Percentiles rank a stretch among this genome's conserved stretches.
Evolutionary conservation across 2,113 vertebrate genomes (phyloP).

Genomic region (Tringa solitaria): DNA sequence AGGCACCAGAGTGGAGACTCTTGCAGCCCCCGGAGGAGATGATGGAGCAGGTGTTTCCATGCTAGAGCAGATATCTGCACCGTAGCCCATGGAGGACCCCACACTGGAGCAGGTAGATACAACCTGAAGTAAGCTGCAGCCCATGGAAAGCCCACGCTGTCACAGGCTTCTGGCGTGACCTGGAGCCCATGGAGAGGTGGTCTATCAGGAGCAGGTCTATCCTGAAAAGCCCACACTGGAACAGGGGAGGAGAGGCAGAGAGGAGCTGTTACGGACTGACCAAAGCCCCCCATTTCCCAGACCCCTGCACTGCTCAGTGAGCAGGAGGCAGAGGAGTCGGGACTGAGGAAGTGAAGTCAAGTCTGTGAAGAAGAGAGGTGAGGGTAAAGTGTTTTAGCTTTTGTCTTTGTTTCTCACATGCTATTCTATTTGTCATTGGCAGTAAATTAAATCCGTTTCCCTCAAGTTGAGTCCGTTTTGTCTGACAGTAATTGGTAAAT

Average conservation of each 20-base stretch:
- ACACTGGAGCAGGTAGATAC: neutral
- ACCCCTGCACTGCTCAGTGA: rapidly evolving
- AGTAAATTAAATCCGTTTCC: neutral
- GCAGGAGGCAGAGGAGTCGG: neutral
- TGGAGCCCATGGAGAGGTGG: neutral
- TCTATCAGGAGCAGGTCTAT: rapidly evolving
- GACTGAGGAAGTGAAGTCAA: neutral
- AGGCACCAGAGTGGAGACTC: too few relatives aligned
- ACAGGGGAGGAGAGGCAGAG: neutral
- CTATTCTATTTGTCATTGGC: neutral
- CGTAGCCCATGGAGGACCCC: neutral
- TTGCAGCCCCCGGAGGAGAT: too few relatives aligned
- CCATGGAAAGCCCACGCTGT: rapidly evolving
- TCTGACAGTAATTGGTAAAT: neutral
- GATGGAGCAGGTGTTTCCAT: neutral
- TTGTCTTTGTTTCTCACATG: neutral
- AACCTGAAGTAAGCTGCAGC: neutral
- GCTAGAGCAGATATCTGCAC: neutral
- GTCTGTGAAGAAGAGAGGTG: neutral
- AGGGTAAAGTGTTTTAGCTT: neutral
- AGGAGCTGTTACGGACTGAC: neutral
- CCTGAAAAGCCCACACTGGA: neutral
- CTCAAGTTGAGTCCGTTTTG: neutral
- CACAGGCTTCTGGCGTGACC: neutral
- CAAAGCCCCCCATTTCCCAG: neutral